These are phyloP conservation scores for Amblyraja radiata DNA, from an alignment of 2,797 vertebrate species.

Conservation along the genomic window DNA sequence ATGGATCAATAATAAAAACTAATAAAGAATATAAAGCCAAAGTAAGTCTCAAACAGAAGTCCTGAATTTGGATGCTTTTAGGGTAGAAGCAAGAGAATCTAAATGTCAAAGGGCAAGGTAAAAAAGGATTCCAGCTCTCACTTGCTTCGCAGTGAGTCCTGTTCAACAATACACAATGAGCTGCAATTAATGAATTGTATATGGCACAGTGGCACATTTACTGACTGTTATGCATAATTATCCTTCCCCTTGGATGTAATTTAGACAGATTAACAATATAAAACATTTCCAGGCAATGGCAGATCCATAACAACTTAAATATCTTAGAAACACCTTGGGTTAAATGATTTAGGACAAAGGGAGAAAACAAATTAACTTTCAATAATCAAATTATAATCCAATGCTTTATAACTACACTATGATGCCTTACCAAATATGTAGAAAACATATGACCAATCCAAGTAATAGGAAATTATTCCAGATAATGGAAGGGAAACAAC, in stretches of 20 bases:
- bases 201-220: background rate
- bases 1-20: background rate
- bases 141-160: background rate
- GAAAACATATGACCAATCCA: slow-evolving; percentile 91
- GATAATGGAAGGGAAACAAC: slow-evolving; percentile 84
- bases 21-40: background rate
- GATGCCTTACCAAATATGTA: slow-evolving; percentile 83
- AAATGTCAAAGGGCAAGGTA: background rate
- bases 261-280: background rate
- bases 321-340: background rate
- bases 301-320: background rate
- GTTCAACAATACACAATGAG: background rate
- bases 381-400: background rate
- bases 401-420: background rate
- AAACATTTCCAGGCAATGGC: background rate
- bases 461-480: slow-evolving; percentile 87
- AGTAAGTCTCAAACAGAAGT: background rate
- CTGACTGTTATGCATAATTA: background rate
- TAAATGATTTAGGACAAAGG: background rate
- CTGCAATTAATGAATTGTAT: background rate
- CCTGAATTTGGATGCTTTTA: background rate
- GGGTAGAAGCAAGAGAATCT: background rate
- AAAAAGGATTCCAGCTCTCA: background rate
- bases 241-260: background rate
- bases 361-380: background rate